Conservation (phyloP, 2,797 vertebrate species). For the Australoheros facetus region DNA sequence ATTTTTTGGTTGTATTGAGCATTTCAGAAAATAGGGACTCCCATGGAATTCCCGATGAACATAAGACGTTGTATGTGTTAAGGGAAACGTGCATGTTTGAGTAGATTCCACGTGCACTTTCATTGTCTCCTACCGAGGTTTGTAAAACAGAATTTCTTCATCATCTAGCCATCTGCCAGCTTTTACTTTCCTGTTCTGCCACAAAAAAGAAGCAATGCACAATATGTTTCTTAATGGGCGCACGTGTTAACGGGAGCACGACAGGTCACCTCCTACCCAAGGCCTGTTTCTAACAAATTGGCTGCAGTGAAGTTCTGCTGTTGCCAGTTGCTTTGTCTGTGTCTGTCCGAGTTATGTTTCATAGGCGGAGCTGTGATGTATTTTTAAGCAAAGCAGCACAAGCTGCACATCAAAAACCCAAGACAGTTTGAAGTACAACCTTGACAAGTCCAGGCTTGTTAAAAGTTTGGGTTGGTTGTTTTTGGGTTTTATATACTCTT, state of each 20-base stretch:
- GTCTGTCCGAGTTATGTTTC: slow-evolving; percentile 28
- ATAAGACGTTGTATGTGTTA: not conserved
- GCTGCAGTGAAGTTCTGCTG: slow-evolving; percentile 28
- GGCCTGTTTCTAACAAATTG: slow-evolving; percentile 46
- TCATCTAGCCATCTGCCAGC: slow-evolving; percentile 15
- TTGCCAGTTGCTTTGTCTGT: slow-evolving; percentile 34
- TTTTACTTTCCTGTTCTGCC: slow-evolving; percentile 1
- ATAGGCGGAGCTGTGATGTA: slow-evolving; percentile 32
- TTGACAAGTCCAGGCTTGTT: slow-evolving; percentile 13
- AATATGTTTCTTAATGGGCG: slow-evolving; percentile 27
- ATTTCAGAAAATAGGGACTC: not conserved
- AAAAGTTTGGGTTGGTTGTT: slow-evolving; percentile 21
- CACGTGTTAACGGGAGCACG: slow-evolving; percentile 34
- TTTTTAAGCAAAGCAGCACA: slow-evolving; percentile 38
- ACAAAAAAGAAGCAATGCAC: not conserved
- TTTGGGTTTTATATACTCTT: not conserved
- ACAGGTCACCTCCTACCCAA: slow-evolving; percentile 53
- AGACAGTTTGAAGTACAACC: slow-evolving; percentile 13
- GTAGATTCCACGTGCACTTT: slow-evolving; percentile 23
- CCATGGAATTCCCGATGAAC: slow-evolving; percentile 2
- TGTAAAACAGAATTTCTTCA: slow-evolving; percentile 12
- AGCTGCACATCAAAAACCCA: slow-evolving; percentile 19
- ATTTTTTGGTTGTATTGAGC: not conserved
- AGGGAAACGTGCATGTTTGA: slow-evolving; percentile 32
- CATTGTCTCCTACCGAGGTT: slow-evolving; percentile 23